Evolutionary conservation across 1,140 invertebrate species (phyloP).

Genomic region (Procambarus virginalis): DNA sequence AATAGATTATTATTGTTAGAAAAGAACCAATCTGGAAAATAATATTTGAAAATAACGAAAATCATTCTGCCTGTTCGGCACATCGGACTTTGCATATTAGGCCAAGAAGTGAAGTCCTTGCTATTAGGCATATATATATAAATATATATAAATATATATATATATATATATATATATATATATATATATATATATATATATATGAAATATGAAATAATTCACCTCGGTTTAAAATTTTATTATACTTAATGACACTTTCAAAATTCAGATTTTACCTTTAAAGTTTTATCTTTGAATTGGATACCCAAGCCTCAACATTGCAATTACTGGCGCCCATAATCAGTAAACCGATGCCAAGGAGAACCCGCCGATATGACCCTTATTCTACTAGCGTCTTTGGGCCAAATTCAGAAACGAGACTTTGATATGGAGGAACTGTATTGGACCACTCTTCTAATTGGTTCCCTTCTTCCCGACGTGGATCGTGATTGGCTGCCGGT

Average conservation of each 20-base stretch:
- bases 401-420: conserved; percentile 10
- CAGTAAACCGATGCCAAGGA: conserved; percentile 10
- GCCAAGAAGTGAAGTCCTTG: too few species aligned
- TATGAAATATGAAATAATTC: background rate
- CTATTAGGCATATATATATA: too few species aligned
- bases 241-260: background rate
- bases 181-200: too few species aligned
- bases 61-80: too few species aligned
- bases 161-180: background rate
- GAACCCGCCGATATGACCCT: background rate
- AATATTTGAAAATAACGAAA: too few species aligned
- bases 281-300: conserved; percentile 30
- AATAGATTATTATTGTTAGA: too few species aligned
- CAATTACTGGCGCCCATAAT: conserved; percentile 21
- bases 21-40: too few species aligned
- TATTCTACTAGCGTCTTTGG: background rate
- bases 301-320: conserved; percentile 22
- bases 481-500: conserved; percentile 11
- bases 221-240: background rate
- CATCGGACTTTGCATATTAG: too few species aligned
- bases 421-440: conserved; percentile 16
- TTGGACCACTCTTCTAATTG: conserved; percentile 25
- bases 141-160: too few species aligned
- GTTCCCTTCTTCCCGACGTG: conserved; percentile 16
- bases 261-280: conserved; percentile 21